A percentile compares a stretch with the other conserved stretches of the same genome.
Conservation (phyloP, 2,797 vertebrate species). For the Tragelaphus oryx region DNA sequence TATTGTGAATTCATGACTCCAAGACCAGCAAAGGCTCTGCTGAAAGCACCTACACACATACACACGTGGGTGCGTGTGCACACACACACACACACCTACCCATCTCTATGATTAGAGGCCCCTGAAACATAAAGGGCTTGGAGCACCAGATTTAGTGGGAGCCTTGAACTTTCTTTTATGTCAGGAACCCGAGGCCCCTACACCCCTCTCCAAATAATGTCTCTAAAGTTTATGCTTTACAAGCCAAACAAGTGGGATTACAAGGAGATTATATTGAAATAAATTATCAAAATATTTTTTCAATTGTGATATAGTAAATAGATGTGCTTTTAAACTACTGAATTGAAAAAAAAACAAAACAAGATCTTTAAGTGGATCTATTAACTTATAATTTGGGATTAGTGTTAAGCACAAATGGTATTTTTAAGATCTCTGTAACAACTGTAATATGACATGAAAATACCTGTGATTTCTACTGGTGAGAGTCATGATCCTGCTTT, state of each 20-base stretch:
- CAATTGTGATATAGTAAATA: slow-evolving; percentile 1
- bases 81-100: fast-evolving
- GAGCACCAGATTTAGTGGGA: neutral
- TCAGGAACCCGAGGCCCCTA: neutral
- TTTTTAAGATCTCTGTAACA: neutral
- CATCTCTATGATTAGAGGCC: neutral
- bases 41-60: neutral
- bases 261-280: neutral
- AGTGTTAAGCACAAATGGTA: neutral
- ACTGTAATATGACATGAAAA: neutral
- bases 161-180: neutral
- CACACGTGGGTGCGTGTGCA: no score
- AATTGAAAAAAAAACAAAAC: neutral
- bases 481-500: neutral
- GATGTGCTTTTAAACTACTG: neutral
- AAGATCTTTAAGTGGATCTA: neutral
- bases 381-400: neutral
- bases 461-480: neutral
- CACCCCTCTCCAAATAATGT: neutral
- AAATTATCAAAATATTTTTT: neutral
- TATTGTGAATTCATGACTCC: neutral
- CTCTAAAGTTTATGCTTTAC: neutral
- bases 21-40: neutral
- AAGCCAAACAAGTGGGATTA: neutral
- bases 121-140: neutral